Conservation (phyloP, 2,888 invertebrate genomes). For the Tanytarsus gracilentus region DNA sequence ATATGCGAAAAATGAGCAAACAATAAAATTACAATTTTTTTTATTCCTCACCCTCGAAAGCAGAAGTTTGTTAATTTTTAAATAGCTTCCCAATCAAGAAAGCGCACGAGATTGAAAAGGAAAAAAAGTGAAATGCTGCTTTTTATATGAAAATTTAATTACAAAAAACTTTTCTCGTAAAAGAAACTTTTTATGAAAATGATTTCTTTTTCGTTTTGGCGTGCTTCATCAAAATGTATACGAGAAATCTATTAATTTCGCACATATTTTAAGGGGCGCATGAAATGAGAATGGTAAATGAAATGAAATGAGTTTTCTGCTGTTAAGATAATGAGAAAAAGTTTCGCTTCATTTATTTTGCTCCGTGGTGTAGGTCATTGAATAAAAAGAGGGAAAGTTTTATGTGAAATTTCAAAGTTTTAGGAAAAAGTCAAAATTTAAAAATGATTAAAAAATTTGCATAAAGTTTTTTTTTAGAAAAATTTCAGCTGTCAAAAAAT, state of each 20-base stretch:
- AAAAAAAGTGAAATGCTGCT: not conserved
- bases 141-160: not conserved
- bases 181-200: not conserved
- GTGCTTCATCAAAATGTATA: not conserved
- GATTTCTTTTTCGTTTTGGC: not conserved
- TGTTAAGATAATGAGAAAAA: too few species aligned
- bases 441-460: too few species aligned
- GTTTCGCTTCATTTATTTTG: not conserved
- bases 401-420: too few species aligned
- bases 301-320: not conserved
- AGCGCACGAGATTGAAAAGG: not conserved
- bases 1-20: too few species aligned
- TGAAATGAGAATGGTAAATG: conserved; percentile 1
- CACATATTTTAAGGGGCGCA: conserved; percentile 1
- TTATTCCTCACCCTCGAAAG: too few species aligned
- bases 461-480: too few species aligned
- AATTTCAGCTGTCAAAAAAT: too few species aligned
- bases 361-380: too few species aligned
- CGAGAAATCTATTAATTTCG: not conserved
- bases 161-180: not conserved
- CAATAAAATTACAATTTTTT: too few species aligned
- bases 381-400: too few species aligned
- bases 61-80: too few species aligned
- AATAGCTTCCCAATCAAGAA: not conserved
- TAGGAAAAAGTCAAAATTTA: too few species aligned